A percentile compares a stretch with the other conserved stretches of the same genome.
phyloP scores from a whole-genome alignment of 2,888 invertebrate species.

The Glaucopsyche alexis region DNA sequence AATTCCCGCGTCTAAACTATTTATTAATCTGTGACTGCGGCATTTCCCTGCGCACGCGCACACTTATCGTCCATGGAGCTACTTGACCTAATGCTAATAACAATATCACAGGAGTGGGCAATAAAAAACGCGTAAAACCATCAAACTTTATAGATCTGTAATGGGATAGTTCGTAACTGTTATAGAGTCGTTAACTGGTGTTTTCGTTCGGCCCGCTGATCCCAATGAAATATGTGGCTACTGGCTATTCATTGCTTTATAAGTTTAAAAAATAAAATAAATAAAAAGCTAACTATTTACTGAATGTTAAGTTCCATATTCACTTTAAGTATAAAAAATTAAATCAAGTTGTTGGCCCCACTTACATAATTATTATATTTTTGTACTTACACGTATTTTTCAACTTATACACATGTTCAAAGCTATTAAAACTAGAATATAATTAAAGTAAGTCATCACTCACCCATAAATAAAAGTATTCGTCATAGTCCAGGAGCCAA shows the following conservation, averaged over 20 bases:
- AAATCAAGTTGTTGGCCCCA: no score
- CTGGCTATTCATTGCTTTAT: not conserved
- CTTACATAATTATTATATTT: no score
- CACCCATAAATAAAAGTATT: conserved; percentile 8
- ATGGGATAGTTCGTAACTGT: not conserved
- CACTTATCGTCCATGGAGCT: not conserved
- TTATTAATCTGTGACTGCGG: no score
- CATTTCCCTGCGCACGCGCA: not conserved
- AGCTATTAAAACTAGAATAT: not conserved
- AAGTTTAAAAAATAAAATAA: not conserved
- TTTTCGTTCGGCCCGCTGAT: not conserved
- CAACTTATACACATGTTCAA: no score
- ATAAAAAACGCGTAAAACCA: not conserved
- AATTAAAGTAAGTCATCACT: not conserved
- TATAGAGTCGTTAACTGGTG: conserved; percentile 2
- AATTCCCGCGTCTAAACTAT: no score
- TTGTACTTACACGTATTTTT: no score
- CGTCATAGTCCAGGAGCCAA: not conserved
- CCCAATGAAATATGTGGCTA: not conserved
- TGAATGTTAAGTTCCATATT: no score
- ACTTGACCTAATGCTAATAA: not conserved
- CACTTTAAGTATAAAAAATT: no score
- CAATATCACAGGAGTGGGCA: not conserved
- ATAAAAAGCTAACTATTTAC: no score
- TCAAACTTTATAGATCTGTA: not conserved